These are phyloP conservation scores for Enhydra lutris DNA, from an alignment of 2,113 vertebrate genomes.

Conservation along the genomic window DNA sequence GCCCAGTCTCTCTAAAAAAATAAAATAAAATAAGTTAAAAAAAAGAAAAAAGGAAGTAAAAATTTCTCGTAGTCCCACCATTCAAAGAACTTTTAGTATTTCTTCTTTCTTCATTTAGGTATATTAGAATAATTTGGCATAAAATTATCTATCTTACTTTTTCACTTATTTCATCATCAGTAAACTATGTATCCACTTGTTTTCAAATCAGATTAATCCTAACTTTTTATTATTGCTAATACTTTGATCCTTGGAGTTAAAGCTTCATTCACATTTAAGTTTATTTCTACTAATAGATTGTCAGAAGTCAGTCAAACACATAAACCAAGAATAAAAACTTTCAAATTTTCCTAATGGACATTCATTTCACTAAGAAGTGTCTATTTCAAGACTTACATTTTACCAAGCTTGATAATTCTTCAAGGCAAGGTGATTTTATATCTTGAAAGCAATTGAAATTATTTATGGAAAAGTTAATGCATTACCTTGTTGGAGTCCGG, in stretches of 20 bases:
- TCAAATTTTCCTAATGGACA: not conserved
- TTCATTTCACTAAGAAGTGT: not conserved
- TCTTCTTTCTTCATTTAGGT: not conserved
- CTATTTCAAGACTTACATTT: not conserved
- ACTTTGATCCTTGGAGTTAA: not conserved
- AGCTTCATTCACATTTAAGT: not conserved
- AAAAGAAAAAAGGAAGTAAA: not conserved
- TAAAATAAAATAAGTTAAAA: not conserved
- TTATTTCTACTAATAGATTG: not conserved
- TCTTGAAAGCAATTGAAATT: not conserved
- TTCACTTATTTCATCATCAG: not conserved
- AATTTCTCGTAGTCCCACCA: not conserved
- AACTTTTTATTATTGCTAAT: slow-evolving; percentile 4
- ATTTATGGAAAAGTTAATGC: not conserved
- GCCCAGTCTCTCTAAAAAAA: not conserved
- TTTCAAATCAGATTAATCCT: not conserved
- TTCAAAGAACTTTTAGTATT: not conserved
- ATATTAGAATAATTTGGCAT: not conserved
- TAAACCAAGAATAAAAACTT: not conserved
- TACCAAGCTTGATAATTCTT: not conserved
- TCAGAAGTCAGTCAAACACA: not conserved
- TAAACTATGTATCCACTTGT: not conserved
- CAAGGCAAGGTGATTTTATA: not conserved
- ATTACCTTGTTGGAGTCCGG: slow-evolving; percentile 96
- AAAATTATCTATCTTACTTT: not conserved